phyloP scores from a whole-genome alignment of 1,140 invertebrate genomes.

The Leguminivora glycinivorella region DNA sequence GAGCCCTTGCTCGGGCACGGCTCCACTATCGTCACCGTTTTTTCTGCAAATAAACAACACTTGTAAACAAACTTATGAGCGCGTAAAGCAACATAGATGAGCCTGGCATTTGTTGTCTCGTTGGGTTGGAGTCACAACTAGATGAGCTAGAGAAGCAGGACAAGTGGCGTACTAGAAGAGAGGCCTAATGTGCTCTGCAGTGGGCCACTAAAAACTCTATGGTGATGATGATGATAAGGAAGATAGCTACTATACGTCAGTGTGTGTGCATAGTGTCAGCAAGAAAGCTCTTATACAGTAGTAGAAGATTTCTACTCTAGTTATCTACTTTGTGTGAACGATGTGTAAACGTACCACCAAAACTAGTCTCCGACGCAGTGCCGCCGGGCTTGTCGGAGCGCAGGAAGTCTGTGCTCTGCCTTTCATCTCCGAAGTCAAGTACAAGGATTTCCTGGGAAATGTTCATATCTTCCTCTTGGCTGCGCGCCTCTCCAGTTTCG shows the following conservation, averaged over 20 bases:
- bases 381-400: constrained; percentile 83
- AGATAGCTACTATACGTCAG: too few relatives aligned
- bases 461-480: constrained; percentile 93
- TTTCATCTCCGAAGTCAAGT: constrained; percentile 92
- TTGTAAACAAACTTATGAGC: neutral
- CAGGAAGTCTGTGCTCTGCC: constrained; percentile 88
- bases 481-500: constrained; percentile 79
- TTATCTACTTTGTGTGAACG: neutral
- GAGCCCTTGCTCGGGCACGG: constrained; percentile 94
- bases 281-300: too few relatives aligned
- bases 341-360: constrained; percentile 80
- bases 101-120: too few relatives aligned
- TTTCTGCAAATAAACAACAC: constrained; percentile 81
- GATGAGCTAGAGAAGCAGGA: too few relatives aligned
- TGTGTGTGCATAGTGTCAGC: too few relatives aligned
- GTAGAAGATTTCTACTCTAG: constrained; percentile 16
- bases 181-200: too few relatives aligned
- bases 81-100: neutral
- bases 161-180: too few relatives aligned
- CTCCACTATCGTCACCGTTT: constrained; percentile 91
- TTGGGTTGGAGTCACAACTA: too few relatives aligned
- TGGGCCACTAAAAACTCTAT: too few relatives aligned
- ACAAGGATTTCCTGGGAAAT: constrained; percentile 96
- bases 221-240: too few relatives aligned
- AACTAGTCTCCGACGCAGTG: constrained; percentile 84